These are phyloP conservation scores for Spatulosminthurus flaviceps DNA, from an alignment of 2,888 invertebrate species.

Conservation along the genomic window DNA sequence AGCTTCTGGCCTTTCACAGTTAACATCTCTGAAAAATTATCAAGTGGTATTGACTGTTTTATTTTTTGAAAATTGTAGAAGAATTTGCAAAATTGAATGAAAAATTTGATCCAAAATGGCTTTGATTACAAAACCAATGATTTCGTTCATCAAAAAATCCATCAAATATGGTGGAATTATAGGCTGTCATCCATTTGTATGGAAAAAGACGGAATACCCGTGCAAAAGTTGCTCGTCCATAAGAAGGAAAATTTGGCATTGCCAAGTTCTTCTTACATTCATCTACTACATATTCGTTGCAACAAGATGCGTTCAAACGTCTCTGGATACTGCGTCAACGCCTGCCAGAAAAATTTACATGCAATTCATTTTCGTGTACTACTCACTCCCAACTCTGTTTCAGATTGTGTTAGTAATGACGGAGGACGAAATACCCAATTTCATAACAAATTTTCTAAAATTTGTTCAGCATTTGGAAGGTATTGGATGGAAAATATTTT, in stretches of 20 bases:
- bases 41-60: too few relatives aligned
- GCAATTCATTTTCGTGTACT: conserved; percentile 21
- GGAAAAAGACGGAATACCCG: neutral
- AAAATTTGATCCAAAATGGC: neutral
- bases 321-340: too few relatives aligned
- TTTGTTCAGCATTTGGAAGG: neutral
- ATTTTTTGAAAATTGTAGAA: too few relatives aligned
- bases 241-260: neutral
- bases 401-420: neutral
- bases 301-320: neutral
- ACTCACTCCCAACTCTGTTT: neutral
- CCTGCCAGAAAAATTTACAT: conserved; percentile 15
- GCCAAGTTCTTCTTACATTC: neutral
- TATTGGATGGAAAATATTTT: too few relatives aligned
- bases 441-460: neutral
- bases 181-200: neutral
- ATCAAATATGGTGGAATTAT: neutral
- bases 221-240: neutral
- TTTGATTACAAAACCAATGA: neutral
- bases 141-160: neutral
- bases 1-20: too few relatives aligned
- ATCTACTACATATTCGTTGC: neutral
- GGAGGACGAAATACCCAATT: neutral
- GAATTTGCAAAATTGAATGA: too few relatives aligned
- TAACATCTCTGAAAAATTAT: too few relatives aligned